These are phyloP conservation scores for Parnassius glacialis DNA, from an alignment of 2,888 invertebrate genomes.

Conservation along the genomic window DNA sequence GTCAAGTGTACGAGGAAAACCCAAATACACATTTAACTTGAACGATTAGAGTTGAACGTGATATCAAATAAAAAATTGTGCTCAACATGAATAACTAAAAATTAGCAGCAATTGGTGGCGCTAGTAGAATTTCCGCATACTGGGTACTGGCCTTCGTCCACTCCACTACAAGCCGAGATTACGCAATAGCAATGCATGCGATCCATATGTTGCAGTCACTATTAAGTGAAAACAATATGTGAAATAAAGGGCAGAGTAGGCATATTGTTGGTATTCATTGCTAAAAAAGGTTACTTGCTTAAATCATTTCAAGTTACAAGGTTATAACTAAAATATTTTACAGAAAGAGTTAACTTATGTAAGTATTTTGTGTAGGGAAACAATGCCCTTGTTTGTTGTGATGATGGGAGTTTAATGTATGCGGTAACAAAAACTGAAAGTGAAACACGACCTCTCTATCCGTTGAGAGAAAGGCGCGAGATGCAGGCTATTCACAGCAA, in stretches of 20 bases:
- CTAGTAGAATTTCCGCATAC: constrained; percentile 53
- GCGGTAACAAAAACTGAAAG: constrained; percentile 21
- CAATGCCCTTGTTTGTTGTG: too few relatives aligned
- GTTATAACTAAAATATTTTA: too few relatives aligned
- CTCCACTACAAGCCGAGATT: constrained; percentile 18
- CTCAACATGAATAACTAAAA: constrained; percentile 27
- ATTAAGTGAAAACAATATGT: too few relatives aligned
- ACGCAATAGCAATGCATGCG: constrained; percentile 27
- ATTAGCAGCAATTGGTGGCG: constrained; percentile 55
- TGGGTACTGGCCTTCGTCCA: constrained; percentile 47
- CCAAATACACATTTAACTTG: background rate
- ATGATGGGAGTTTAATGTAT: background rate
- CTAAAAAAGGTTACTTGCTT: too few relatives aligned
- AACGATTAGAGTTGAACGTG: constrained; percentile 4
- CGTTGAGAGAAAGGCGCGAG: constrained; percentile 22
- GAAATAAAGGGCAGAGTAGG: too few relatives aligned
- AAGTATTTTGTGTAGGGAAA: too few relatives aligned
- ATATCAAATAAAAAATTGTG: constrained; percentile 22
- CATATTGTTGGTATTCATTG: too few relatives aligned
- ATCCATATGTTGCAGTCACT: background rate
- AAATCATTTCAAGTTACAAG: too few relatives aligned
- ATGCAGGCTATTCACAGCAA: constrained; percentile 13
- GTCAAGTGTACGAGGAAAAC: constrained; percentile 69
- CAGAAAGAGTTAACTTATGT: too few relatives aligned
- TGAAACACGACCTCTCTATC: constrained; percentile 12